Evolutionary conservation across 1,140 invertebrate species (phyloP), one percentile per base, ranked within the genome.

Genomic region (Drosophila obscura): DNA sequence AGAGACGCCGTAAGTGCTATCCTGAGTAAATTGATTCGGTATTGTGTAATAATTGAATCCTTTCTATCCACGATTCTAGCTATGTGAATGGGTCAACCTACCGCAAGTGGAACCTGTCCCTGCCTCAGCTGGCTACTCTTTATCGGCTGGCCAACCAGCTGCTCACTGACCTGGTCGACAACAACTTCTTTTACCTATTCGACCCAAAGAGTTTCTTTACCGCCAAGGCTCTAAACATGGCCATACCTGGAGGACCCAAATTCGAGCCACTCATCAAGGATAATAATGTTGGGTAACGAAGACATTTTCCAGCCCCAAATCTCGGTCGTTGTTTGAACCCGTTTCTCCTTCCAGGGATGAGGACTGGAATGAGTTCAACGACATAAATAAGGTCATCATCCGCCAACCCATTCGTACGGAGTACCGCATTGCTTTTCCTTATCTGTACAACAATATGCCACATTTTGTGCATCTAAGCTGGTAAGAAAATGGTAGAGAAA

Each of bases 341-440:
- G 15, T 67, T 9, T 19, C 43, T 8, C 45, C 49, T 93, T 94
- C 41, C 78, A 96, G 96, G 11, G 99, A 99, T 94, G 99, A 99
- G 94, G 99, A 99, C 93, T 99, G 99, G 99, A 99, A 99, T 93
- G 99, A 99, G 93, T 99, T 99, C 89, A 99, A 99, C 93, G 99
- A 99, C 91, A 99, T 99, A 56, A 99, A 99, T 90, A 99, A 99
- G 92, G 99, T 99, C 76, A 99, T 99, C 61, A 99, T 99, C 84
- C 93, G 99, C 28, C 98, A 99, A 90, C 98, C 98, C 28, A 97
- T 99, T 74, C 94, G 99, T 64, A 99, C 99, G 5, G 99, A 99
- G 93, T 99, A 99, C 92, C 95, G 99, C 67, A 99, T 99, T 91
- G 99, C 99, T 4, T 99, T 99, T 93, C 99, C 99, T 2, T 99